These are phyloP conservation scores for Dioctria rufipes DNA, from an alignment of 2,888 invertebrate genomes.

Conservation along the genomic window DNA sequence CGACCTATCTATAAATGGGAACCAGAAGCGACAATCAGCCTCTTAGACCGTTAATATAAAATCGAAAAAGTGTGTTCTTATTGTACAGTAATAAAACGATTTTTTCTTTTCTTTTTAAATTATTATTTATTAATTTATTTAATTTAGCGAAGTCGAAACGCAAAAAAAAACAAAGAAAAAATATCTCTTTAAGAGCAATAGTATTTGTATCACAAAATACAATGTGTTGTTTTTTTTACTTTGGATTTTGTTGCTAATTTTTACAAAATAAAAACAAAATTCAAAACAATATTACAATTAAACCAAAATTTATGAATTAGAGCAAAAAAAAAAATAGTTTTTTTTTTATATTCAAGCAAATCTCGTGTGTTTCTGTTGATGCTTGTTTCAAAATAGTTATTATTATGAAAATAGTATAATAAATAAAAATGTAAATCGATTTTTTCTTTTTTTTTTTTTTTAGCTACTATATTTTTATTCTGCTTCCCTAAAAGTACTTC, in stretches of 20 bases:
- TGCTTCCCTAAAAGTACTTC: conserved; percentile 16
- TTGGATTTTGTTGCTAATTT: conserved; percentile 20
- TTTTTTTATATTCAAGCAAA: too few species aligned
- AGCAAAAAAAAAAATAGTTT: too few species aligned
- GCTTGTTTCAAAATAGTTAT: too few species aligned
- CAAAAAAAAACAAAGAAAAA: neutral
- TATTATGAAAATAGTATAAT: neutral
- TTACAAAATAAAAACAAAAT: conserved; percentile 33
- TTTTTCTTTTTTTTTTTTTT: neutral
- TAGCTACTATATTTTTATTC: neutral
- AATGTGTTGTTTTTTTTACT: conserved; percentile 27
- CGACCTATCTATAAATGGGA: too few species aligned
- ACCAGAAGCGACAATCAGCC: too few species aligned
- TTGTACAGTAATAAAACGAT: too few species aligned
- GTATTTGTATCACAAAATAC: conserved; percentile 49
- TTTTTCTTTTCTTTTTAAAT: neutral
- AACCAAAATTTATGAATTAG: conserved; percentile 21
- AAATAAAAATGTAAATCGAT: neutral
- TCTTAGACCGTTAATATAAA: too few species aligned
- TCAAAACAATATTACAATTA: conserved; percentile 3
- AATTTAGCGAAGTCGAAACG: conserved; percentile 46
- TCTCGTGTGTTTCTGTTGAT: too few species aligned
- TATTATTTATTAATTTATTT: conserved; percentile 32
- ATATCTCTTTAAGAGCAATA: conserved; percentile 7
- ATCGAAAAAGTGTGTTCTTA: too few species aligned